These are phyloP conservation scores for Heterohyrax brucei DNA, from an alignment of 2,797 vertebrate genomes.

Conservation along the genomic window DNA sequence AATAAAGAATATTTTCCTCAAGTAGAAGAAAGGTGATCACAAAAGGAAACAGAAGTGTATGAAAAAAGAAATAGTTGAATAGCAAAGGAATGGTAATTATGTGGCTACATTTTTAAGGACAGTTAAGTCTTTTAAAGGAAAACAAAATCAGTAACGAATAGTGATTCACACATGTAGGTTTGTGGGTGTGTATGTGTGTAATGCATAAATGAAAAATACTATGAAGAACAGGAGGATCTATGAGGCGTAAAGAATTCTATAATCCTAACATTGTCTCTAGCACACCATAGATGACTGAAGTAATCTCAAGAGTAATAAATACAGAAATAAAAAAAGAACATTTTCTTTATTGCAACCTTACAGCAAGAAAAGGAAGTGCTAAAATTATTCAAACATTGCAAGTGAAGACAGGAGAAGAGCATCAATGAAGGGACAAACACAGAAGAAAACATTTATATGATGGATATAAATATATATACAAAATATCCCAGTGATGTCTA, in stretches of 20 bases:
- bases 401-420: background rate
- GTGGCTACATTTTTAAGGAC: background rate
- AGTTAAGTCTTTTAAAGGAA: background rate
- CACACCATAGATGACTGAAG: background rate
- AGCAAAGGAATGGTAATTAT: background rate
- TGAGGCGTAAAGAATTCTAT: background rate
- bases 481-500: too few relatives aligned
- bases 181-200: too few relatives aligned
- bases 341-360: background rate
- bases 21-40: background rate
- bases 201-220: background rate
- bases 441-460: background rate
- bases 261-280: background rate
- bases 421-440: background rate
- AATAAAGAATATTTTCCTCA: background rate
- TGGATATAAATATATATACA: background rate
- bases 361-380: background rate
- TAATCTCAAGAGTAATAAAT: background rate
- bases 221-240: background rate
- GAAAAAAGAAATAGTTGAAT: background rate
- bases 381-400: background rate
- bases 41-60: background rate
- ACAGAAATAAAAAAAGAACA: background rate
- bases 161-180: background rate
- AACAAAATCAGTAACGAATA: background rate